Percentiles rank a stretch among this genome's conserved stretches.
These are phyloP conservation scores for Crotalus helleri DNA, from an alignment of 2,113 vertebrate genomes.

Conservation along the genomic window DNA sequence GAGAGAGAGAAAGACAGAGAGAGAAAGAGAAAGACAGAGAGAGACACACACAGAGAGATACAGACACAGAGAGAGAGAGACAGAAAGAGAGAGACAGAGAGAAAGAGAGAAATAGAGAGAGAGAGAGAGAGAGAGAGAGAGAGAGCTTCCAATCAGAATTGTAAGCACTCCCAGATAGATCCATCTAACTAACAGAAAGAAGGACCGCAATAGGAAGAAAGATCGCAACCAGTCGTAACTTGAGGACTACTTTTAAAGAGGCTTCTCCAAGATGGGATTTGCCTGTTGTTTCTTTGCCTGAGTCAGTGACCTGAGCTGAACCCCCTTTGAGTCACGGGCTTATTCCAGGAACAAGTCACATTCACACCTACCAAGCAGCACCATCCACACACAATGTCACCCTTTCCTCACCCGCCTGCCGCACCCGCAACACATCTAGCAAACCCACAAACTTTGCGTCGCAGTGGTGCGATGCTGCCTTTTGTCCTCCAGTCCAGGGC, in stretches of 20 bases:
- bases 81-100: no score
- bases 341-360: background rate
- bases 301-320: background rate
- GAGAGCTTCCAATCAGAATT: no score
- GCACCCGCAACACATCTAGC: background rate
- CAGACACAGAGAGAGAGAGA: no score
- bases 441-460: background rate
- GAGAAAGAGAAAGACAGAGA: no score
- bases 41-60: no score
- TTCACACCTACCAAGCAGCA: background rate
- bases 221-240: background rate
- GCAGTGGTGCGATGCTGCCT: background rate
- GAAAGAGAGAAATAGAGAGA: no score
- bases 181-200: background rate
- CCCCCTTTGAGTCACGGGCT: background rate
- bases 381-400: background rate
- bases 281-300: background rate
- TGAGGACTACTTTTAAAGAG: background rate
- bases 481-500: background rate
- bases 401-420: background rate
- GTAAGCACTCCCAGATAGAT: background rate
- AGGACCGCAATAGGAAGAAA: background rate
- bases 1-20: no score
- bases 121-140: no score
- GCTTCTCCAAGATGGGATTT: background rate